Base-by-base conservation (phyloP, 92 coral and sea anemone species). In the Porites rus region DNA sequence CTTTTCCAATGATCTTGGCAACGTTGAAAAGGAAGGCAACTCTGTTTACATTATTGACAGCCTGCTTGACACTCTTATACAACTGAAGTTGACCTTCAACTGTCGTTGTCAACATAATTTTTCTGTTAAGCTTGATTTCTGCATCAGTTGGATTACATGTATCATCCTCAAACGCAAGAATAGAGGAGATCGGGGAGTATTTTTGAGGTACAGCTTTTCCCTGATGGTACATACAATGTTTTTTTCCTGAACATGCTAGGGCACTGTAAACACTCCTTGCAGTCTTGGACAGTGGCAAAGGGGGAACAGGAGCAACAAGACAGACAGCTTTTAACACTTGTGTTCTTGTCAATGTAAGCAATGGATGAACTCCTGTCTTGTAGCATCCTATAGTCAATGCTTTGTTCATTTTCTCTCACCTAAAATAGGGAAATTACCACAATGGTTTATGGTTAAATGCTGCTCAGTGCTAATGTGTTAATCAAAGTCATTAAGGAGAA, bases 11-110 rank as follows among this genome's bases (percentile, higher is more conserved):
- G 13, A 79, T 66, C 18, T 51, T 79, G 13, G 84, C 84, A 79
- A 79, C 21, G 51, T 79, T 79, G 18, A n/a, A 68, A 20, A 79
- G 84, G 22, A 79, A 24, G 12, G 84, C n/a, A 11, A 65, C 74
- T 51, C 51, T 79, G 74, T 79, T 79, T 43, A 66, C 74, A 51
- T 24, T 8, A 53, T 79, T 68, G n/a, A 79, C 24, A 17, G 74
- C 6, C 17, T 12, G 6, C 14, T 51, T 19, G 38, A 74, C 78
- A 79, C 61, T 18, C 7, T 65, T 54, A 24, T 11, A 79, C 52
- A 79, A 67, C 11, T 43, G 50, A 19, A 79, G 84, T 25, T 65
- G 84, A 51, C 69, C 74, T n/a, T 65, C 22, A 20, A 79, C 74
- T 65, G 84, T 79, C 3, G 24, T 43, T 0, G 66, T 50, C n/a